Percentiles rank a stretch among this genome's conserved stretches.
Conservation (phyloP, 1,140 invertebrate species). For the Drosophila sproati region DNA sequence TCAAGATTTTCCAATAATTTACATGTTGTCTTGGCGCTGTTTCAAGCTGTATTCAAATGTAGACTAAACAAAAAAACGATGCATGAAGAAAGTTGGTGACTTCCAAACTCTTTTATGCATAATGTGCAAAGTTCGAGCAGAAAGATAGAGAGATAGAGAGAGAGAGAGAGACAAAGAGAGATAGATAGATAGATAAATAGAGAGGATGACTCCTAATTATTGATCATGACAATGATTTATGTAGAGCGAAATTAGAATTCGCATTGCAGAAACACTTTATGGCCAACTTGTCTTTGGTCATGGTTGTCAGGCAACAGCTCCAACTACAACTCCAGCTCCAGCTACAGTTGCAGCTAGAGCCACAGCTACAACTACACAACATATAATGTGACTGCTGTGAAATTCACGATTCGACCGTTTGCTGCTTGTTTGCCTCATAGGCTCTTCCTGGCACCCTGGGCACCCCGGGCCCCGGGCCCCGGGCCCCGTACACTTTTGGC, state of each 20-base stretch:
- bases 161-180: not conserved
- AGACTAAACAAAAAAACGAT: not conserved
- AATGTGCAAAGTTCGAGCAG: not conserved
- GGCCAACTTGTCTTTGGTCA: constrained; percentile 34
- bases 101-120: not conserved
- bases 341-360: constrained; percentile 8
- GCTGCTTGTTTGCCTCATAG: constrained; percentile 27
- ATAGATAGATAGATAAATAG: not conserved
- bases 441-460: not conserved
- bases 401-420: constrained; percentile 75
- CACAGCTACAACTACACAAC: constrained; percentile 6
- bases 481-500: constrained; percentile 22
- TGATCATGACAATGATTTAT: constrained; percentile 35
- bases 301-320: constrained; percentile 1
- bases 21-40: constrained; percentile 10
- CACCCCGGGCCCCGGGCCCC: not conserved
- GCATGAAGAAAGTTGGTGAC: constrained; percentile 3
- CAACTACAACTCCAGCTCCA: constrained; percentile 3
- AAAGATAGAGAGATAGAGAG: not conserved
- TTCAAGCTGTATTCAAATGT: constrained; percentile 3
- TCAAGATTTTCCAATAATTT: not conserved
- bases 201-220: constrained; percentile 27
- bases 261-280: constrained; percentile 20
- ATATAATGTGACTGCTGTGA: constrained; percentile 78
- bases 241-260: constrained; percentile 29